A percentile compares a stretch with the other conserved stretches of the same genome.
Evolutionary conservation across 1,140 invertebrate genomes (phyloP).

Genomic region (Contarinia nasturtii): DNA sequence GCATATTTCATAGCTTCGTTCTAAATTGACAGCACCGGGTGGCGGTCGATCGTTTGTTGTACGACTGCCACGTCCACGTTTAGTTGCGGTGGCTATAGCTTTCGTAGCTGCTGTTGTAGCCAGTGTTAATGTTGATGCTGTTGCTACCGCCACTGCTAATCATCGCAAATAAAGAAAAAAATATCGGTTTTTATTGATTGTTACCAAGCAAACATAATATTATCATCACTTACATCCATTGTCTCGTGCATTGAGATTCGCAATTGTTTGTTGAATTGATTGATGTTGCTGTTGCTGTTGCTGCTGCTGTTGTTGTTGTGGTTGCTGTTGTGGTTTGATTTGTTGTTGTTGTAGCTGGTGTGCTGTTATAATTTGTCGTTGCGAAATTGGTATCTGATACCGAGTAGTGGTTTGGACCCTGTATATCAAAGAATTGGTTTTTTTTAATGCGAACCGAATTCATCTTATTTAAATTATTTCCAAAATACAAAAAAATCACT

Average conservation of each 20-base stretch:
- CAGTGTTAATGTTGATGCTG: conserved; percentile 17
- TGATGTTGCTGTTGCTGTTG: conserved; percentile 3
- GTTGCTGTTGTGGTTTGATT: conserved; percentile 19
- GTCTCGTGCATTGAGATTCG: background rate
- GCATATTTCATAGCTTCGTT: conserved; percentile 89
- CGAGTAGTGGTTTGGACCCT: no score
- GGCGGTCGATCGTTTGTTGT: conserved; percentile 48
- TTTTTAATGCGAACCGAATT: no score
- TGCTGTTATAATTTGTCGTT: no score
- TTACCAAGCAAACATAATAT: no score
- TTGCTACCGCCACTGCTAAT: conserved; percentile 25
- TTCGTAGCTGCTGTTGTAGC: background rate
- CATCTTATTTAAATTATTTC: no score
- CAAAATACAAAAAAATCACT: no score
- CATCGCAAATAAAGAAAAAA: no score
- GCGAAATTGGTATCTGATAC: no score
- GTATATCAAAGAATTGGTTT: no score
- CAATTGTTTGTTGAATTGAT: background rate
- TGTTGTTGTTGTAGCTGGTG: no score
- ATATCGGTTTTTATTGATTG: conserved; percentile 16
- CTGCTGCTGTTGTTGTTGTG: conserved; percentile 3
- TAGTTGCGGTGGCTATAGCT: conserved; percentile 2
- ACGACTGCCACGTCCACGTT: conserved; percentile 18
- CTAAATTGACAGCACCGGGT: conserved; percentile 74
- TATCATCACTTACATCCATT: background rate